These are phyloP conservation scores for Tortricodes alternella DNA, from an alignment of 2,888 invertebrate genomes.

Conservation along the genomic window DNA sequence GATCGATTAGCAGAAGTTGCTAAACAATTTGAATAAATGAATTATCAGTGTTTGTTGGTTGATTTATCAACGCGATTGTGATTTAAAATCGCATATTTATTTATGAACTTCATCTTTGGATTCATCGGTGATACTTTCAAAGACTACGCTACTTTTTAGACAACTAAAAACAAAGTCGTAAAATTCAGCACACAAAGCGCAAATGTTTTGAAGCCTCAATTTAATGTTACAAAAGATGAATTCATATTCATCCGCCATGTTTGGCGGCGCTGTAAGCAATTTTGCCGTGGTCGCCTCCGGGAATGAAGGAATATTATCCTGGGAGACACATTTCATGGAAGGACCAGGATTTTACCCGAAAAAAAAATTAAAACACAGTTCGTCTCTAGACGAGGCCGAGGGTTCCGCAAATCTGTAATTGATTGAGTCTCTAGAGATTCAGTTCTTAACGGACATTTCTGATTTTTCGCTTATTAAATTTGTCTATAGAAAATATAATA, in stretches of 20 bases:
- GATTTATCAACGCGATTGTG: not conserved
- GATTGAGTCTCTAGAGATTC: conserved; percentile 1
- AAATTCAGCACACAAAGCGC: not conserved
- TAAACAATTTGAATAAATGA: too few species aligned
- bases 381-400: not conserved
- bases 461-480: conserved; percentile 2
- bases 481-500: not conserved
- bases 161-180: too few species aligned
- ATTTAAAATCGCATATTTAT: not conserved
- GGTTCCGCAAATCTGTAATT: conserved; percentile 7
- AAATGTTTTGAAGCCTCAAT: not conserved
- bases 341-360: not conserved
- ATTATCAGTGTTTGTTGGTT: too few species aligned
- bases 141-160: too few species aligned
- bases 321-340: not conserved
- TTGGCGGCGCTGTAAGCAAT: not conserved
- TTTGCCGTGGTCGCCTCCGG: not conserved
- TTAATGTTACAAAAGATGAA: not conserved
- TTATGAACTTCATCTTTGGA: too few species aligned
- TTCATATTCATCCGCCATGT: not conserved
- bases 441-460: not conserved
- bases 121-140: too few species aligned
- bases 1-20: too few species aligned
- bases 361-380: not conserved
- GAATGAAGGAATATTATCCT: not conserved